A percentile compares a stretch with the other conserved stretches of the same genome.
Conservation (phyloP, 1,140 invertebrate species). For the Ladona fulva region DNA sequence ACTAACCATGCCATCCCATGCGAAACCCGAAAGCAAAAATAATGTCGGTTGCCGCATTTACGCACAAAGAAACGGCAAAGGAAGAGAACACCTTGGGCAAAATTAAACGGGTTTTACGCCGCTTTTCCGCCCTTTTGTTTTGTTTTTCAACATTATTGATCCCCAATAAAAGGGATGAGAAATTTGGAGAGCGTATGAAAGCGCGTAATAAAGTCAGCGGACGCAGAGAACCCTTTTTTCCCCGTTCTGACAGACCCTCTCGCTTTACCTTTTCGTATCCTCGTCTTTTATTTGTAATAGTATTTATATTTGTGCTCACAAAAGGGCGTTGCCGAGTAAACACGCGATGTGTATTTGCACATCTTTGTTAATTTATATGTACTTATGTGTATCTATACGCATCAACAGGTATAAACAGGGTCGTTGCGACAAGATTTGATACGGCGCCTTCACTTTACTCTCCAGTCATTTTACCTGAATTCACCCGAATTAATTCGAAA, state of each 20-base stretch:
- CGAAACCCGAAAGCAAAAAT: background rate
- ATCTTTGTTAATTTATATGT: too few species aligned
- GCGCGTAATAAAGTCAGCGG: background rate
- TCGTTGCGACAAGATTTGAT: too few species aligned
- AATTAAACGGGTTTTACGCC: background rate
- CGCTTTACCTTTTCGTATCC: too few species aligned
- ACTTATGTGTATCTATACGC: too few species aligned
- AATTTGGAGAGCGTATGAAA: background rate
- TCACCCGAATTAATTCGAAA: too few species aligned
- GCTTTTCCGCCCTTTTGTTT: background rate
- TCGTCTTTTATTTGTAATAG: background rate
- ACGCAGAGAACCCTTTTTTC: background rate
- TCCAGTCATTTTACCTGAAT: too few species aligned
- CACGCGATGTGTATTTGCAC: too few species aligned
- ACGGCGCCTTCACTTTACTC: too few species aligned
- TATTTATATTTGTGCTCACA: background rate
- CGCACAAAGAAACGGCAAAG: background rate
- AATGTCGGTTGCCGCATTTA: background rate
- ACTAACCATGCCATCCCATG: background rate
- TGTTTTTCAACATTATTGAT: background rate
- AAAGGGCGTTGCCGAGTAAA: background rate
- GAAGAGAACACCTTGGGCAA: background rate
- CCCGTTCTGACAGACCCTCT: too few species aligned
- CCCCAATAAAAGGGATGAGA: background rate
- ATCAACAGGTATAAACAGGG: too few species aligned